Evolutionary conservation across 2,113 vertebrate species (phyloP).

Genomic region (Oostethus manadensis): DNA sequence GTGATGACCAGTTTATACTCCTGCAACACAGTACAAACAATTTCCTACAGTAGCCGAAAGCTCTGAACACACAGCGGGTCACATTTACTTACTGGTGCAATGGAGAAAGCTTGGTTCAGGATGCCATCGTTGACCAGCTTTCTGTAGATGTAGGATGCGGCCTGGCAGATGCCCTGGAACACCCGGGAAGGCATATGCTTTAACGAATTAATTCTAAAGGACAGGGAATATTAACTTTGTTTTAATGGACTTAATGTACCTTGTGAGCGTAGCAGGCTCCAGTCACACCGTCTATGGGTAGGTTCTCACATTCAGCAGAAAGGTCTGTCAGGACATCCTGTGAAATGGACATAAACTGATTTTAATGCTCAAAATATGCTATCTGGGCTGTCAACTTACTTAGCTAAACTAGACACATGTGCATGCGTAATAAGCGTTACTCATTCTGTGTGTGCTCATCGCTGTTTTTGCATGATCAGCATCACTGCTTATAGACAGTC

Average conservation of each 20-base stretch:
- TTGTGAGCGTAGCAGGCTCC: slow-evolving; percentile 89
- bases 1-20: slow-evolving; percentile 90
- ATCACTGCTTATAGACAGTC: slow-evolving; percentile 1
- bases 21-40: slow-evolving; percentile 54
- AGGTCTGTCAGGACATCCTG: slow-evolving; percentile 93
- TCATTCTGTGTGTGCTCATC: slow-evolving; percentile 1
- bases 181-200: not conserved
- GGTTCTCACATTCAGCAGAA: slow-evolving; percentile 85
- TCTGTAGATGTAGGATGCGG: slow-evolving; percentile 84
- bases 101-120: slow-evolving; percentile 87
- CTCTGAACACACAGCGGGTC: no score
- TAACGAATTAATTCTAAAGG: not conserved
- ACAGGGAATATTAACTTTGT: not conserved
- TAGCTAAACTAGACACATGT: not conserved
- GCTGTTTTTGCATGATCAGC: not conserved
- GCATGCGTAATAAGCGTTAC: not conserved
- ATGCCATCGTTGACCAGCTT: slow-evolving; percentile 88
- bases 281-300: slow-evolving; percentile 79
- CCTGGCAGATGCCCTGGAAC: slow-evolving; percentile 86
- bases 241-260: slow-evolving; percentile 46
- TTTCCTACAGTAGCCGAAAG: not conserved
- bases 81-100: slow-evolving; percentile 80
- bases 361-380: not conserved
- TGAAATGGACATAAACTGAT: not conserved
- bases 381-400: not conserved